phyloP scores from a whole-genome alignment of 92 coral and sea anemone species.

The Nematostella vectensis region DNA sequence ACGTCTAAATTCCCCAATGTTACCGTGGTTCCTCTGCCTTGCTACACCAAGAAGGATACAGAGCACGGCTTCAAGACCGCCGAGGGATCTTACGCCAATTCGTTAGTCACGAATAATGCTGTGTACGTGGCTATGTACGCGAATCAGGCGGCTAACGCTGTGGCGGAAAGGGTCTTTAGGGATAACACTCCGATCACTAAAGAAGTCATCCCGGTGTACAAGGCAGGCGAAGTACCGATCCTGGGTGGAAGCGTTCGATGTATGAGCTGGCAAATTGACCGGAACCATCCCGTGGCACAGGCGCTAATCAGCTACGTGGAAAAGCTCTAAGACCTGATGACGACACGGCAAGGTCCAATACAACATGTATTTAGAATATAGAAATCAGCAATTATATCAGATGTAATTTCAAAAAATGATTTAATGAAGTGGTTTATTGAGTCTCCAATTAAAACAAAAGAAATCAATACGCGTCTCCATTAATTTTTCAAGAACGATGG shows the following conservation, averaged over 20 bases:
- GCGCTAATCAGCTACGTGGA: constrained; percentile 37
- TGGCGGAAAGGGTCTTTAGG: constrained; percentile 41
- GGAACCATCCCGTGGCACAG: constrained; percentile 49
- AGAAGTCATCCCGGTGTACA: constrained; percentile 50
- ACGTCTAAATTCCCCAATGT: constrained; percentile 41
- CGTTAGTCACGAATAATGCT: constrained; percentile 74
- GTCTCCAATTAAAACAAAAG: too few relatives aligned
- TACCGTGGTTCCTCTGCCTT: constrained; percentile 40
- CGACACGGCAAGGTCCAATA: too few relatives aligned
- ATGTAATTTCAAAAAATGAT: too few relatives aligned
- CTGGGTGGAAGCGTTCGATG: constrained; percentile 80
- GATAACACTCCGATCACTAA: constrained; percentile 41
- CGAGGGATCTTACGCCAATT: constrained; percentile 59
- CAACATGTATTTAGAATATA: too few relatives aligned
- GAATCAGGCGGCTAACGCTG: constrained; percentile 33
- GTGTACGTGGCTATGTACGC: constrained; percentile 55
- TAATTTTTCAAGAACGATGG: too few relatives aligned
- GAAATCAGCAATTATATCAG: too few relatives aligned
- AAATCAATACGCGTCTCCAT: too few relatives aligned
- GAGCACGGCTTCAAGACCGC: constrained; percentile 45
- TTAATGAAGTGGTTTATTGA: too few relatives aligned
- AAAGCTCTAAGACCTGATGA: too few relatives aligned
- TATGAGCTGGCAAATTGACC: constrained; percentile 73
- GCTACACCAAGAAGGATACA: constrained; percentile 23
- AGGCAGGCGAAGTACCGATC: constrained; percentile 36